These are phyloP conservation scores for Leucosticte australis DNA, from an alignment of 2,113 vertebrate genomes.

Conservation along the genomic window DNA sequence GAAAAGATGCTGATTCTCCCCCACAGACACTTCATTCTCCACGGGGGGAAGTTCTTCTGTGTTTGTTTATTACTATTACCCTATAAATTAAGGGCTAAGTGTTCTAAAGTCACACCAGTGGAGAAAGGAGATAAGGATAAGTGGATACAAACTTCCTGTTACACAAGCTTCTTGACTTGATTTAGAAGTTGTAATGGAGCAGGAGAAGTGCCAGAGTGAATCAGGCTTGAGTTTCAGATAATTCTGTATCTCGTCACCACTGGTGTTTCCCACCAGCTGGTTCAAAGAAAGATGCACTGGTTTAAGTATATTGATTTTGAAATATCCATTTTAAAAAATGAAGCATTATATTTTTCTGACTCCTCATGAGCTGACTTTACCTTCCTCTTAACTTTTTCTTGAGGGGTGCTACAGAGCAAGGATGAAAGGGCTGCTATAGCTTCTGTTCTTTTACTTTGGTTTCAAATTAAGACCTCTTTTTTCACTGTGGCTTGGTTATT, in stretches of 20 bases:
- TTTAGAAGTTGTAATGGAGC: constrained; percentile 16
- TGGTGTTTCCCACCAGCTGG: not conserved
- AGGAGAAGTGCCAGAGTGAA: not conserved
- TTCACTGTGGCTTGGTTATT: not conserved
- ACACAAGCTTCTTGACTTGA: not conserved
- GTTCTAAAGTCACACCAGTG: not conserved
- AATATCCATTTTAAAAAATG: not conserved
- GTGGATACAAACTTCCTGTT: constrained; percentile 42
- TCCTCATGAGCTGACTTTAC: not conserved
- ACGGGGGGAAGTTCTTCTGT: not conserved
- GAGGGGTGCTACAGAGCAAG: not conserved
- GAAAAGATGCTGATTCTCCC: not conserved
- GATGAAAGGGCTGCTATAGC: not conserved
- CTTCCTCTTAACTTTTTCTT: not conserved
- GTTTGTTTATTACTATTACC: not conserved
- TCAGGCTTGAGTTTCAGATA: not conserved
- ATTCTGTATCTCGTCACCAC: not conserved
- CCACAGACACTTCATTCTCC: not conserved
- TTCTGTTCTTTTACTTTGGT: not conserved
- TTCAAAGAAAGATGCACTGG: not conserved
- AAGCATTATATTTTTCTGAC: not conserved
- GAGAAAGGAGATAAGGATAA: constrained; percentile 23
- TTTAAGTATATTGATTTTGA: not conserved
- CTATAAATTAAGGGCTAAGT: constrained; percentile 18
- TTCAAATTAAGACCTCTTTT: not conserved